Conservation (phyloP, 2,113 vertebrate genomes). For the Gymnobelideus leadbeateri region DNA sequence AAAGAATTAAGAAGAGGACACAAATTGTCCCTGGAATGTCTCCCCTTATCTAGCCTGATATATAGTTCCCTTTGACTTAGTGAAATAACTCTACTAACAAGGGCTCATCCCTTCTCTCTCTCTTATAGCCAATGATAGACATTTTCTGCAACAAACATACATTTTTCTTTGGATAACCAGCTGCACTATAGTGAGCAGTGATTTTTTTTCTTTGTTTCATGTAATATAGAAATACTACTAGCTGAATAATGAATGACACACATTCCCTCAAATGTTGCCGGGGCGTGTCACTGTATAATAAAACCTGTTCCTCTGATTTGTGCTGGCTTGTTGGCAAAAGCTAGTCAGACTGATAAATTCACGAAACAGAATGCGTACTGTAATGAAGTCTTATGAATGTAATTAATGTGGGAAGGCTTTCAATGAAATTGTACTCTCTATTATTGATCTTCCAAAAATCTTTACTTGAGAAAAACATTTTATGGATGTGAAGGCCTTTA, state of each 20-base stretch:
- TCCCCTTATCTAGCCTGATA: neutral
- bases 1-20: neutral
- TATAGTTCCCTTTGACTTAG: neutral
- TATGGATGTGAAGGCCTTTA: neutral
- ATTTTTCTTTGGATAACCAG: neutral
- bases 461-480: neutral
- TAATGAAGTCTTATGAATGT: neutral
- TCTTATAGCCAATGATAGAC: neutral
- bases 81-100: neutral
- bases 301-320: neutral
- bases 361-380: neutral
- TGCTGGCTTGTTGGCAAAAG: neutral
- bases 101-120: neutral
- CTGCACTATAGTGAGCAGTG: neutral
- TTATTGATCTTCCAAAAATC: neutral
- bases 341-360: neutral
- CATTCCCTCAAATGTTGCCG: neutral
- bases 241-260: neutral
- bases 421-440: neutral
- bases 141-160: neutral
- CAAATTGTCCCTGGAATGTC: neutral
- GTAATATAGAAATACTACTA: neutral
- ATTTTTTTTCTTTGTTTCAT: neutral
- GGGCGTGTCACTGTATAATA: neutral
- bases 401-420: neutral